phyloP scores from a whole-genome alignment of 2,113 vertebrate species.

The Indicator indicator region DNA sequence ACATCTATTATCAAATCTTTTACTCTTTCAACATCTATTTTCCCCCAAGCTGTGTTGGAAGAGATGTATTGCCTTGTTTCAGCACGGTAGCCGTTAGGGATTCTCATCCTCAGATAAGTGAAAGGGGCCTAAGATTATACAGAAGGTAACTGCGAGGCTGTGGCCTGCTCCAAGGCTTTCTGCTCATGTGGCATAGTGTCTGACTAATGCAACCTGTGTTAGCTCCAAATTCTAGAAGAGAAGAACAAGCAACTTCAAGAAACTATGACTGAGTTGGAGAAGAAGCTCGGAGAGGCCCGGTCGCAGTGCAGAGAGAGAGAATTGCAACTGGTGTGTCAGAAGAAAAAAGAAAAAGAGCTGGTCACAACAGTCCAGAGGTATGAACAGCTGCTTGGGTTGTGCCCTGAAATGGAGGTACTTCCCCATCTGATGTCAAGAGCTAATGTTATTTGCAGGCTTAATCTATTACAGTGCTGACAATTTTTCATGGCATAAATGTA shows the following conservation, averaged over 20 bases:
- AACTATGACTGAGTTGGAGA: slow-evolving; percentile 76
- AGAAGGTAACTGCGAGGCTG: not conserved
- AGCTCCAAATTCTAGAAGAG: slow-evolving; percentile 87
- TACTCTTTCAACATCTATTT: not conserved
- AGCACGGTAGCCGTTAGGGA: not conserved
- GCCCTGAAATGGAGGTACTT: not conserved
- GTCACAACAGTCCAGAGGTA: slow-evolving; percentile 92
- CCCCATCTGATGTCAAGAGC: not conserved
- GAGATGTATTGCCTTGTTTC: not conserved
- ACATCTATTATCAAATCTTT: not conserved
- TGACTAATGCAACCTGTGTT: slow-evolving; percentile 36
- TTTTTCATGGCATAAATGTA: not conserved
- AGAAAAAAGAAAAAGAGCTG: slow-evolving; percentile 89
- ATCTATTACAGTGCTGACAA: not conserved
- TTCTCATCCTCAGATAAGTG: not conserved
- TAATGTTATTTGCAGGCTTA: not conserved
- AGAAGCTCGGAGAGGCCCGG: slow-evolving; percentile 78
- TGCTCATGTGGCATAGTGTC: not conserved
- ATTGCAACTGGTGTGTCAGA: slow-evolving; percentile 82
- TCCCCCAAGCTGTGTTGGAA: not conserved
- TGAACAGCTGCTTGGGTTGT: not conserved
- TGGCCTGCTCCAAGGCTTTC: not conserved
- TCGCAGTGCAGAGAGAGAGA: slow-evolving; percentile 84
- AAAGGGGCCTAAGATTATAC: not conserved
- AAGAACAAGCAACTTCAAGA: slow-evolving; percentile 84